Evolutionary conservation across 2,113 vertebrate genomes (phyloP), one percentile per base, ranked within the genome.

Genomic region (Ciconia stormi): DNA sequence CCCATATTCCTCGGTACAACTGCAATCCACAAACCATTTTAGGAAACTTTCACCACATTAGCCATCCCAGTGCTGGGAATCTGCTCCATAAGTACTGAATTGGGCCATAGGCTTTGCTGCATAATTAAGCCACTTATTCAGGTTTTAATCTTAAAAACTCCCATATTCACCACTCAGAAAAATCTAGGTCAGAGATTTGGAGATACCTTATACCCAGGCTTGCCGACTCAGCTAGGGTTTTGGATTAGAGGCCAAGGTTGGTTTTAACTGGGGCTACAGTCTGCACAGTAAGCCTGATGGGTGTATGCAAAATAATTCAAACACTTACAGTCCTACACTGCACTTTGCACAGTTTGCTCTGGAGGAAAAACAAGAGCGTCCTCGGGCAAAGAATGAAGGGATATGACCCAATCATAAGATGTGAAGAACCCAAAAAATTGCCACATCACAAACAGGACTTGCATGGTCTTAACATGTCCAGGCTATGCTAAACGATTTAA

Each of bases 151-250:
- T 50, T 40, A 74, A 88, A 70, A 91, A 32, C 32, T 84, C 18
- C 26, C 34, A 47, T 25, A 74, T 34, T 93, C 53, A 56, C 30
- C 36, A 47, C 70, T 74, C 76, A 42, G 66, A 80, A 92, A 80
- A 93, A 91, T 72, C 62, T 91, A 82, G 89, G 89, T 91, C 84
- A 76, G 81, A 69, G 36, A 52, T 91, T 30, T 91, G 73, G 40
- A 79, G 44, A 52, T 61, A 55, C 19, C 8, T 32, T 29, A 47
- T 5, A 80, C 40, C 5, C 32, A 69, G 38, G 38, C 55, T 59
- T 82, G 61, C 44, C 61, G 47, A 7, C 65, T 84, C 47, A 61
- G 34, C 62, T 53, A 19, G 17, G 12, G 22, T 42, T 73, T 50
- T 81, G 69, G 50, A 83, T 62, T 46, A 70, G 53, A 91, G 55